Base-by-base conservation (phyloP, 64 coral and sea anemone genomes). In the Acropora tenuis region DNA sequence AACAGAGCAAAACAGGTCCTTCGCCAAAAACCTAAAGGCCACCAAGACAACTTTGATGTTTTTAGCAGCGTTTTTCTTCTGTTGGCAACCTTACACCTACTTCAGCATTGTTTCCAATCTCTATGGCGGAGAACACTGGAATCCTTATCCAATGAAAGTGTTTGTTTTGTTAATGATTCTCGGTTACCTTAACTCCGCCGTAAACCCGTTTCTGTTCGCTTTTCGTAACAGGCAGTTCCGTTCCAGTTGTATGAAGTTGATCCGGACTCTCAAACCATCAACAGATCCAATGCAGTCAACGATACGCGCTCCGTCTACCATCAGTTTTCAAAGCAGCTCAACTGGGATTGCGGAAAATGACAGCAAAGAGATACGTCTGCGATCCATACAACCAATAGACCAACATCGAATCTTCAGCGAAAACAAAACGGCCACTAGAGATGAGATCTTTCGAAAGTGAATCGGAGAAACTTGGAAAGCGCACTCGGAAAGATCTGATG, bases 21-120 rank as follows among this genome's bases (percentile, higher is more conserved):
- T 78, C 68, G 42, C 87, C 48, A 50, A 73, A 41, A 87, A 92
- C 76, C 41, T 92, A 4, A 49, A 85, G 50, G 91, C 91, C 41
- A 83, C 91, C 2, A 92, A 92, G 46, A 92, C 91, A 8, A 92
- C 86, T n/a, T 80, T 83, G 20, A 78, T 92, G 91, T 87, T 92
- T 57, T 46, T 92, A 2, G 75, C 42, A 1, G 91, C 69, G 20
- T 92, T 87, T 2, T 69, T 92, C 11, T 92, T 86, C 41, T 92
- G 91, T 11, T 92, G 91, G 91, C 55, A 87, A 44, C 91, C 91
- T 50, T 92, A 55, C 11, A 40, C 82, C 6, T 79, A 30, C 3
- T 52, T 69, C n/a, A 83, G 47, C 2, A 73, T 92, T 18, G 57
- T 72, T 9, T 18, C 10, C 73, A 80, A 41, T n/a, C 40, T 92